Base-by-base conservation (phyloP, 2,113 vertebrate species). In the Plecturocebus donacophilus region DNA sequence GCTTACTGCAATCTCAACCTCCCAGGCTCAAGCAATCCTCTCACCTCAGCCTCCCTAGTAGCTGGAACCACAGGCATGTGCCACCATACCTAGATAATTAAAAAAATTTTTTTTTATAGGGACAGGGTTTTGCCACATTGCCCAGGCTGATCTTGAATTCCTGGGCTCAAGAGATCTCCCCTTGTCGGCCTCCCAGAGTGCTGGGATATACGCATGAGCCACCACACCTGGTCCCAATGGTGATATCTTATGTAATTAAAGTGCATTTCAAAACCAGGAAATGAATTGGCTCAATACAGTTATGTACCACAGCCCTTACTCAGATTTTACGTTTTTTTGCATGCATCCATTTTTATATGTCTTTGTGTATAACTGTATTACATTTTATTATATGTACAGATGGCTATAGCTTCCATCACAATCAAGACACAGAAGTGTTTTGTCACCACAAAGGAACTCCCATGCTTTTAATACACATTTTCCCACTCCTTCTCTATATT, bases 351-450 rank as follows among this genome's bases (percentile, higher is more conserved):
- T 88, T 58, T 91, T 75, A 21, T 70, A 49, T 90, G 12, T 79
- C 40, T 96, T 71, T 85, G 49, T 71, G 27, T 85, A 68, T n/a
- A 58, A 71, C 93, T 92, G 40, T 49, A 40, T 93, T 89, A 84
- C 25, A 91, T 87, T 87, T 79, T 87, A 71, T 58, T 25, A 79
- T 35, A 20, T 61, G 14, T 49, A 52, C 49, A 86, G 52, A 52
- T 86, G 25, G 58, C 64, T 93, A 52, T 77, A 79, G 52, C 40
- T 16, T 5, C 30, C 58, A 71, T 45, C 16, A 85, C 20, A 58
- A n/a, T 90, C 27, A 93, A 96, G 61, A 54, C 61, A 84, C 61
- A 71, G 83, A 95, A 64, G 23, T 75, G 54, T 87, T 87, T 68
- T 92, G 45, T 82, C 56, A 87, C 66, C 71, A 75, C 38, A 87